Percentiles rank a stretch among this genome's conserved stretches.
Conservation (phyloP, 2,113 vertebrate genomes). For the Ursus arctos region DNA sequence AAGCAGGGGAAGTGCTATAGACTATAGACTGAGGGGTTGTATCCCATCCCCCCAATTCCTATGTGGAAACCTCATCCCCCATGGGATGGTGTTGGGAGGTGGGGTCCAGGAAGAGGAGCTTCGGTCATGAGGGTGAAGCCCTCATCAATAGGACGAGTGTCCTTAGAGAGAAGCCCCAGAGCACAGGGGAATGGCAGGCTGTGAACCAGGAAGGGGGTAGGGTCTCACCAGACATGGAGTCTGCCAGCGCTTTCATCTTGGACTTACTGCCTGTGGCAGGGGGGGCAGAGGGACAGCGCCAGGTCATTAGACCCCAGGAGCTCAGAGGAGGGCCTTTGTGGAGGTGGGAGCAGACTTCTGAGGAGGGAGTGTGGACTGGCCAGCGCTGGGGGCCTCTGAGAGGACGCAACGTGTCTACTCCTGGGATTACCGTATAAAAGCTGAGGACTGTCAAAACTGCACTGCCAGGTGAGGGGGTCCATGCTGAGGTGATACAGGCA, state of each 20-base stretch:
- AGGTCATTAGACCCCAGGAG: neutral
- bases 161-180: neutral
- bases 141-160: neutral
- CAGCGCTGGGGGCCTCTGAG: neutral
- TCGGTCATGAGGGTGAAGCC: neutral
- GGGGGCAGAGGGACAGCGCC: neutral
- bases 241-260: neutral
- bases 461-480: neutral
- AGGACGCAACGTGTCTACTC: neutral
- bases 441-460: neutral
- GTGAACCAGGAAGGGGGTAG: neutral
- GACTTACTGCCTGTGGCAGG: neutral
- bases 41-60: neutral
- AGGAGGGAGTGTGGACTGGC: neutral
- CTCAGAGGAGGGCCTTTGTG: neutral
- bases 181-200: neutral
- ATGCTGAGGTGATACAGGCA: neutral
- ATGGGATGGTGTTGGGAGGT: neutral
- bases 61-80: neutral
- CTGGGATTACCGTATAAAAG: neutral
- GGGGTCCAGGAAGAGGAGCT: no score
- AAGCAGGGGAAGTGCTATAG: neutral
- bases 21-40: neutral
- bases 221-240: neutral
- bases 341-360: neutral